Conservation (phyloP, 2,113 vertebrate species). For the Azemiops feae region DNA sequence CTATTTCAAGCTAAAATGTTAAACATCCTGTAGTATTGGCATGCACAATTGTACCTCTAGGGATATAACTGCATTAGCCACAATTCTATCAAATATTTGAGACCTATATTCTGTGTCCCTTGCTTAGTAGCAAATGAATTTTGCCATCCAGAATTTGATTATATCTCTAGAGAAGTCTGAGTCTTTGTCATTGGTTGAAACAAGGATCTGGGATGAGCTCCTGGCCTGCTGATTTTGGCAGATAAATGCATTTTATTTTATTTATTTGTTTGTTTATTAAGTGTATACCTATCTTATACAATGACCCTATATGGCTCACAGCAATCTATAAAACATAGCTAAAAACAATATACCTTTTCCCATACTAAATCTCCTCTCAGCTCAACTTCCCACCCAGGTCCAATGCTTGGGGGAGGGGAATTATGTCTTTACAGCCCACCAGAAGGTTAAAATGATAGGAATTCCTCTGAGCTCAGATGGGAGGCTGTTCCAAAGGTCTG, state of each 20-base stretch:
- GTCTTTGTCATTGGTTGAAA: background rate
- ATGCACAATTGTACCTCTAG: background rate
- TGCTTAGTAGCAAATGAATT: background rate
- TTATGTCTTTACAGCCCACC: background rate
- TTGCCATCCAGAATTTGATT: background rate
- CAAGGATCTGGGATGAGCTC: background rate
- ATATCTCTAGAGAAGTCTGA: background rate
- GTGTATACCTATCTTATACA: background rate
- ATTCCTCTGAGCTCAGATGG: background rate
- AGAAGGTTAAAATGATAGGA: background rate
- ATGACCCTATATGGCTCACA: background rate
- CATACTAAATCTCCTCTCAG: background rate
- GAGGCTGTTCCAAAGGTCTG: background rate
- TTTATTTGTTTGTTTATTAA: background rate
- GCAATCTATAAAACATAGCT: background rate
- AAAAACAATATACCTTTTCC: background rate
- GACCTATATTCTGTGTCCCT: background rate
- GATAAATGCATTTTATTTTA: background rate
- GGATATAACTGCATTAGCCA: background rate
- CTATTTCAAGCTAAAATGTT: background rate
- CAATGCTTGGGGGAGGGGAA: background rate
- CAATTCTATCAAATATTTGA: background rate
- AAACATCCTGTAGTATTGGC: background rate
- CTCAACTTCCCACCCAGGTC: background rate
- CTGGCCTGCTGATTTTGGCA: background rate